These are phyloP conservation scores for Plebejus argus DNA, from an alignment of 2,888 invertebrate species.

Conservation along the genomic window DNA sequence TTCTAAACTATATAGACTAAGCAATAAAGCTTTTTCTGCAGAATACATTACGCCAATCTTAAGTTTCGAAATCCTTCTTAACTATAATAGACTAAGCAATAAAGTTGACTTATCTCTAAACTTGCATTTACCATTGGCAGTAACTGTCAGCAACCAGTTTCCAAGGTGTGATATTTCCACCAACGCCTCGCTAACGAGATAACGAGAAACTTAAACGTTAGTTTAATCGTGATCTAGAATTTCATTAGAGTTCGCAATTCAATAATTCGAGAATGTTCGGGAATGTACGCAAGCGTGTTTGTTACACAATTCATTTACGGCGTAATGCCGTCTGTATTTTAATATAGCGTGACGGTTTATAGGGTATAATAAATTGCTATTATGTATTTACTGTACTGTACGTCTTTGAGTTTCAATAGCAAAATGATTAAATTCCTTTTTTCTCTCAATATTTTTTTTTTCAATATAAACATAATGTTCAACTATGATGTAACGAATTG, in stretches of 20 bases:
- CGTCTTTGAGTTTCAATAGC: neutral
- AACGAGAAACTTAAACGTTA: slow-evolving; percentile 3
- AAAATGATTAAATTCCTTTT: neutral
- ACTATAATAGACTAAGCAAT: neutral
- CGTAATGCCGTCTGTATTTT: neutral
- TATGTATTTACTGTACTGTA: neutral
- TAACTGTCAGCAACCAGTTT: neutral
- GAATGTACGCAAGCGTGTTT: slow-evolving; percentile 1
- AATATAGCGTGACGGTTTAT: neutral
- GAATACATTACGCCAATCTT: neutral
- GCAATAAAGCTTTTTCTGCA: too few relatives aligned
- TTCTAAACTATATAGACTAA: too few relatives aligned
- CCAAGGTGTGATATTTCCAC: slow-evolving; percentile 2
- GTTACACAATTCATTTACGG: slow-evolving; percentile 10
- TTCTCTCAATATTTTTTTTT: too few relatives aligned
- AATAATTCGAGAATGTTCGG: slow-evolving; percentile 1
- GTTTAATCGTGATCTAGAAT: slow-evolving; percentile 16
- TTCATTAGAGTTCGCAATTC: slow-evolving; percentile 24
- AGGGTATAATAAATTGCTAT: neutral
- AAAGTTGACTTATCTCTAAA: neutral
- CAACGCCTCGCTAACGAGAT: neutral
- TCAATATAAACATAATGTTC: too few relatives aligned
- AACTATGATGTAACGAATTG: too few relatives aligned
- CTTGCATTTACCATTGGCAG: neutral
- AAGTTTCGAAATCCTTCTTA: neutral